Conservation (phyloP, 2,888 invertebrate species). For the Luperina nickerlii region DNA sequence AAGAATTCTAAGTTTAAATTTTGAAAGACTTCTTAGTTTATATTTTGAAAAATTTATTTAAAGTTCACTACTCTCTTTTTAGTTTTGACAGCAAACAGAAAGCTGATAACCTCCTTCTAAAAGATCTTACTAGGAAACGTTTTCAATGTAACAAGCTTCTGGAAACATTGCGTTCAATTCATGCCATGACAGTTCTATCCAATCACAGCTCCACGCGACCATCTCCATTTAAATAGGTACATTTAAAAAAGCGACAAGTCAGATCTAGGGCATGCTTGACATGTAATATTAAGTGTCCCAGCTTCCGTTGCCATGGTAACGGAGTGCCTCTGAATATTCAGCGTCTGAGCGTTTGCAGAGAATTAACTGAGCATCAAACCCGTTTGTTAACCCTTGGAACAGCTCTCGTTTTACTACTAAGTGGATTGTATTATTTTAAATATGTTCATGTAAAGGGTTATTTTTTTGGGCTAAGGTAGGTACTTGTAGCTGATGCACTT, state of each 20-base stretch:
- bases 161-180: neutral
- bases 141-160: neutral
- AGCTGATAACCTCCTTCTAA: neutral
- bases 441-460: neutral
- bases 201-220: constrained; percentile 4
- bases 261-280: constrained; percentile 56
- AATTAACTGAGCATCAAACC: constrained; percentile 61
- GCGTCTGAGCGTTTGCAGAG: constrained; percentile 47
- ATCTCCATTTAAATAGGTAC: constrained; percentile 45
- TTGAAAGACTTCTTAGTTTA: no score
- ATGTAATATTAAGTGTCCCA: constrained; percentile 62
- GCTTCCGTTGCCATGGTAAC: constrained; percentile 59
- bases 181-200: neutral
- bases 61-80: neutral
- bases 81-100: neutral
- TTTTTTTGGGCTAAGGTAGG: neutral
- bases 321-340: constrained; percentile 64
- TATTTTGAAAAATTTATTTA: neutral
- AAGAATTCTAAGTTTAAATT: no score
- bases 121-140: neutral
- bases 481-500: neutral
- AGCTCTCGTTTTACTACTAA: constrained; percentile 28
- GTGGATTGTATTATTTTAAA: constrained; percentile 46
- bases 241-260: constrained; percentile 52
- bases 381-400: constrained; percentile 52